Base-by-base conservation (phyloP, 1,140 invertebrate genomes). In the Prorops nasuta region DNA sequence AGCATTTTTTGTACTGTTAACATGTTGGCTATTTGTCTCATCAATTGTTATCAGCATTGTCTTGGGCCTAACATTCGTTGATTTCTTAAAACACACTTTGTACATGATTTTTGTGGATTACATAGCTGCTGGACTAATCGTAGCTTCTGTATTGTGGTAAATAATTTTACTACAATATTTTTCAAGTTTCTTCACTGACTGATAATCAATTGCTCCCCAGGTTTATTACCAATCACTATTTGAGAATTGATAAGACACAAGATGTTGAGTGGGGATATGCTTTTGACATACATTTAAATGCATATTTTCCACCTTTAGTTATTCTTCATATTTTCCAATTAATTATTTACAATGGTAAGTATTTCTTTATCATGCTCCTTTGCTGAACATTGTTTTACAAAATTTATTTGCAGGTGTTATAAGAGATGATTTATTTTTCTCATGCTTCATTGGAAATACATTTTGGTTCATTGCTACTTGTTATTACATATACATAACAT, bases 241-340 rank as follows among this genome's bases (percentile, higher is more conserved):
- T 98, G 60, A 78, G 89, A 39, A 83, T 86, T 63, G 85, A 89
- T 67, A 72, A 68, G 40, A 69, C 66, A 22, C 83, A 87, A 32
- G 91, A 94, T 76, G 94, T 99, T 41, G 97, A 99, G 76, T 98
- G 97, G 97, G 97, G 91, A 2, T 99, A 98, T 78, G 88, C 92
- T 20, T 99, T 99, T 79, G 97, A 99, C 78, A 93, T 99, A 32
- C 97, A 99, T 79, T 83, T 99, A 49, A 98, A 99, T 81, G 96
- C 97, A 6, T 96, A 96, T 75, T 97, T 98, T 78, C 96, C 97
- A 44, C 85, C 95, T 3, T 80, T 98, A 17, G 88, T 97, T 49
- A 86, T 98, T 58, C 81, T 99, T 24, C 96, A 99, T 76, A 89
- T 96, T 58, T 84, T 98, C 63, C 91, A 96, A 74, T 80, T 97